phyloP scores from a whole-genome alignment of 2,888 invertebrate species.

The Minunthozetes semirufus region DNA sequence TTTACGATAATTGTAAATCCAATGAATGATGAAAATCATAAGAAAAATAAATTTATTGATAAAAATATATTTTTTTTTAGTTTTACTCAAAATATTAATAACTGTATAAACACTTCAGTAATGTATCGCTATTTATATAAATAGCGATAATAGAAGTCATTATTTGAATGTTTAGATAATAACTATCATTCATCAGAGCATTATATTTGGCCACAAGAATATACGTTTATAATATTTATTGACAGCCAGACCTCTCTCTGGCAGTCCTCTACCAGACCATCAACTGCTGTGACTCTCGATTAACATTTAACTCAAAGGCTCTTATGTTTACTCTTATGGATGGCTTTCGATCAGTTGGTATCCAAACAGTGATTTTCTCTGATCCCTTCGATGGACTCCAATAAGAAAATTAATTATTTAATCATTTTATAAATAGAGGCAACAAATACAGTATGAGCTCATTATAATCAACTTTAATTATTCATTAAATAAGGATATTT shows the following conservation, averaged over 20 bases:
- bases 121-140: neutral
- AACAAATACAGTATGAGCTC: neutral
- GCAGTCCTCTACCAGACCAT: neutral
- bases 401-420: conserved; percentile 5
- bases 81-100: no score
- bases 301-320: neutral
- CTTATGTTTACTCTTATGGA: neutral
- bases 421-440: neutral
- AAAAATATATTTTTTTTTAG: no score
- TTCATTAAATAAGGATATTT: no score
- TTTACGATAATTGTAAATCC: no score
- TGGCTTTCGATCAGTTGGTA: no score
- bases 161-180: neutral
- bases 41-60: no score
- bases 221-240: neutral
- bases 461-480: no score
- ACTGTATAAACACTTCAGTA: neutral
- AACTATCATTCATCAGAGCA: conserved; percentile 1
- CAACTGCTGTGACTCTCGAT: neutral
- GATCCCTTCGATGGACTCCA: neutral
- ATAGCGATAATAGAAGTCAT: neutral
- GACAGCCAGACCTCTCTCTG: neutral
- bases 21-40: no score
- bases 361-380: no score
- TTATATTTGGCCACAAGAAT: neutral